Percentiles rank a stretch among this genome's conserved stretches.
Evolutionary conservation across 2,113 vertebrate genomes (phyloP).

Genomic region (Crotalus helleri): DNA sequence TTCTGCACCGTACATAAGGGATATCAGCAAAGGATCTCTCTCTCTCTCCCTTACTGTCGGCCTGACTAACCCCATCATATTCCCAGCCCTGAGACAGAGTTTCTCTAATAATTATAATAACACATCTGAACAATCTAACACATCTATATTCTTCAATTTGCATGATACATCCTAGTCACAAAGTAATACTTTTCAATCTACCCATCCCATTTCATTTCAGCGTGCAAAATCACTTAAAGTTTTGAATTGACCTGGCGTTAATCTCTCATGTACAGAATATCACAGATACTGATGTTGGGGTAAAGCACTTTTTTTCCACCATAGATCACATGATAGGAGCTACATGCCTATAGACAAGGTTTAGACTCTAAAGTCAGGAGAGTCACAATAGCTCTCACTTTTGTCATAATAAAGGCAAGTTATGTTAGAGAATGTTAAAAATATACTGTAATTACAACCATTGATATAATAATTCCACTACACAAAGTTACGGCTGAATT

Average conservation of each 20-base stretch:
- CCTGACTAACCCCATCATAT: neutral
- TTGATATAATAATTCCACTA: neutral
- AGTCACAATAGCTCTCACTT: no score
- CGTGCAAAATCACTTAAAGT: neutral
- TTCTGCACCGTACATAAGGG: neutral
- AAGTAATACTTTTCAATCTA: neutral
- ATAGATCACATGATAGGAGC: neutral
- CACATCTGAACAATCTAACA: neutral
- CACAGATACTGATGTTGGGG: neutral
- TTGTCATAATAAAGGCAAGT: neutral
- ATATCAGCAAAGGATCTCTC: neutral
- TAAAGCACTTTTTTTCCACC: neutral
- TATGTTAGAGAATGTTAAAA: neutral
- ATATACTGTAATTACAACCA: neutral
- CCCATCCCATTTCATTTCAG: neutral
- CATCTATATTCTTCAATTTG: neutral
- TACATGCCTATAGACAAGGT: neutral
- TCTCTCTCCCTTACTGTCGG: neutral
- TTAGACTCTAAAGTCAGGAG: neutral
- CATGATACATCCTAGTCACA: neutral
- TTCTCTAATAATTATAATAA: neutral
- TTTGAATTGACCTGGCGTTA: neutral
- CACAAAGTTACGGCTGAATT: neutral
- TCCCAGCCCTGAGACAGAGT: neutral
- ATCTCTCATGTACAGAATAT: neutral